These are phyloP conservation scores for Nycteola revayana DNA, from an alignment of 2,888 invertebrate species.

Conservation along the genomic window DNA sequence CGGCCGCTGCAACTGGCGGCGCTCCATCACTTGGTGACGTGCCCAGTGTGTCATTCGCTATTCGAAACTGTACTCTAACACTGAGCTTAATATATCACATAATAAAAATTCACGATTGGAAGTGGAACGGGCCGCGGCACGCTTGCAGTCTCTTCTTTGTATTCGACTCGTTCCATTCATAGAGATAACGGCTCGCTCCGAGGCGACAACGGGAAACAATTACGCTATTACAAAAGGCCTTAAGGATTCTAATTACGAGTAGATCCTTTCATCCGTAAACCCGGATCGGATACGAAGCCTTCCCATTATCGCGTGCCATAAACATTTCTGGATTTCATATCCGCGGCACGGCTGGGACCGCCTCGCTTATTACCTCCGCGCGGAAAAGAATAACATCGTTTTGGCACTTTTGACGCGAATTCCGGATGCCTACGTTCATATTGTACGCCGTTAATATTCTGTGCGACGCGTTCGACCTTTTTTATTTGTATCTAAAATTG, in stretches of 20 bases:
- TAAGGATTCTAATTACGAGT: conserved; percentile 73
- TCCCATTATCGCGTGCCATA: conserved; percentile 72
- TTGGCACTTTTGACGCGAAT: conserved; percentile 79
- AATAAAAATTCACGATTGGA: conserved; percentile 39
- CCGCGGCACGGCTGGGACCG: conserved; percentile 70
- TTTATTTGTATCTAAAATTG: conserved; percentile 82
- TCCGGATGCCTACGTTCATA: conserved; percentile 79
- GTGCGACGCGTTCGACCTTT: conserved; percentile 79
- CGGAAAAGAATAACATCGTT: conserved; percentile 80
- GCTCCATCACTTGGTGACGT: conserved; percentile 56
- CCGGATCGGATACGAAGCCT: conserved; percentile 71
- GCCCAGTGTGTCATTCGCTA: conserved; percentile 37
- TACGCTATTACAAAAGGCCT: conserved; percentile 71
- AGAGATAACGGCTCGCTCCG: conserved; percentile 61
- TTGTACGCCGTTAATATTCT: conserved; percentile 81
- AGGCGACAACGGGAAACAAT: conserved; percentile 73
- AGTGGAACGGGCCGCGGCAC: conserved; percentile 45
- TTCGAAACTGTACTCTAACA: conserved; percentile 44
- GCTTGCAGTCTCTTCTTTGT: conserved; percentile 62
- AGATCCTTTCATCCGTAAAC: conserved; percentile 66
- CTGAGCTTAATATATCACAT: conserved; percentile 42
- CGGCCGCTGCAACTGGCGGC: conserved; percentile 58
- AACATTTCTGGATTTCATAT: conserved; percentile 80
- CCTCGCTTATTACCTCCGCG: conserved; percentile 75
- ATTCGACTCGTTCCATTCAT: conserved; percentile 63